A percentile compares a stretch with the other conserved stretches of the same genome.
phyloP scores from a whole-genome alignment of 2,797 vertebrate genomes.

The Lophius americanus region DNA sequence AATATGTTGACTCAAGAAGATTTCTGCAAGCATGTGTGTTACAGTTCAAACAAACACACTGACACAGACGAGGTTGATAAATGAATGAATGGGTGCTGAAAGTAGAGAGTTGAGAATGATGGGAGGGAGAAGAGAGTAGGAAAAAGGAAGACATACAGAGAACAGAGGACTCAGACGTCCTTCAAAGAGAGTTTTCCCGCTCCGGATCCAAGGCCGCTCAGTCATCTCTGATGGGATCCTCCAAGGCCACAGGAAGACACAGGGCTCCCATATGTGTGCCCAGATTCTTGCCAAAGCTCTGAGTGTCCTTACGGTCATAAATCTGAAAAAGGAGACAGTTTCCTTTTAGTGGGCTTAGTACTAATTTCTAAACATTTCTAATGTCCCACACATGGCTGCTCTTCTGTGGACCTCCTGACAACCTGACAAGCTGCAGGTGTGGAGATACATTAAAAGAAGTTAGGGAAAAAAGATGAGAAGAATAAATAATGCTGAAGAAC shows the following conservation, averaged over 20 bases:
- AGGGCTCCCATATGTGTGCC: constrained; percentile 72
- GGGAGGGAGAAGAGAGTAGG: constrained; percentile 1
- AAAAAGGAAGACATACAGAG: neutral
- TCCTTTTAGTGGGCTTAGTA: constrained; percentile 44
- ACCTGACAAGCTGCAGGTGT: constrained; percentile 7
- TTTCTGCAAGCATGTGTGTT: neutral
- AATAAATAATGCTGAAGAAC: constrained; percentile 20
- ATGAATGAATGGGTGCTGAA: constrained; percentile 1
- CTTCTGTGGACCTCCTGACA: constrained; percentile 4
- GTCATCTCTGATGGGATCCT: constrained; percentile 58
- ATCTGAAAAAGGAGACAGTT: constrained; percentile 52
- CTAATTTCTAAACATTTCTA: constrained; percentile 24
- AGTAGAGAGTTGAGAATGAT: constrained; percentile 9
- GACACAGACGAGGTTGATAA: no score
- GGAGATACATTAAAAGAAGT: constrained; percentile 1
- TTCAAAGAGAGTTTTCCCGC: constrained; percentile 46
- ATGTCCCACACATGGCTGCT: constrained; percentile 13
- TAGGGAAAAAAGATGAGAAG: neutral
- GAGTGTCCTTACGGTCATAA: constrained; percentile 43
- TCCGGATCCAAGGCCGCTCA: constrained; percentile 52
- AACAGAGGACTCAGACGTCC: constrained; percentile 18
- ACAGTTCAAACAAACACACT: neutral
- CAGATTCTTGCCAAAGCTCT: constrained; percentile 60
- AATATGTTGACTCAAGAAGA: neutral
- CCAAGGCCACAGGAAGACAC: constrained; percentile 61